A percentile compares a stretch with the other conserved stretches of the same genome.
These are phyloP conservation scores for Ptychoptera albimana DNA, from an alignment of 2,888 invertebrate genomes.

Conservation along the genomic window DNA sequence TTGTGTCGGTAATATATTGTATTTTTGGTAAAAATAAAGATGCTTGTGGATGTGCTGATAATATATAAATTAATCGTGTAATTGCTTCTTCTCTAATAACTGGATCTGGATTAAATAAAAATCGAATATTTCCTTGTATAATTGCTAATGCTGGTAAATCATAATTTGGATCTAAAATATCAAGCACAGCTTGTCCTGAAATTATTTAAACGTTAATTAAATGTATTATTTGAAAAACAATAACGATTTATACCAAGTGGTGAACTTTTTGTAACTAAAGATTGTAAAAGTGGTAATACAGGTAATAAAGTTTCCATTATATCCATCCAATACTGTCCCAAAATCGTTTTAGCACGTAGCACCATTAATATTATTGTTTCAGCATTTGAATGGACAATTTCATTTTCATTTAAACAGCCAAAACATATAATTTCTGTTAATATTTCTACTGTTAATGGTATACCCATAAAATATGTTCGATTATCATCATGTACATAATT, in stretches of 20 bases:
- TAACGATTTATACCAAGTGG: conserved; percentile 8
- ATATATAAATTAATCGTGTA: conserved; percentile 17
- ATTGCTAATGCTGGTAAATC: conserved; percentile 14
- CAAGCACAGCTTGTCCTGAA: conserved; percentile 11
- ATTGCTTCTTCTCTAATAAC: conserved; percentile 18
- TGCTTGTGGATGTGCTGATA: conserved; percentile 14
- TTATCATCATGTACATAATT: conserved; percentile 14
- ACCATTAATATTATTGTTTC: conserved; percentile 20
- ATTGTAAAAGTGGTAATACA: conserved; percentile 19
- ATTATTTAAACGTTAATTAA: not conserved
- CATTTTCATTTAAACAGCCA: conserved; percentile 12
- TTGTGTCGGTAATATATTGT: conserved; percentile 15
- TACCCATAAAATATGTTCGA: conserved; percentile 16
- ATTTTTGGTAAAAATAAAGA: conserved; percentile 16
- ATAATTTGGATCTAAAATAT: conserved; percentile 20
- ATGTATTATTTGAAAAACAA: not conserved
- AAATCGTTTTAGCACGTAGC: conserved; percentile 17
- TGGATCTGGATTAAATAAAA: conserved; percentile 18
- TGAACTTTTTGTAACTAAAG: conserved; percentile 12
- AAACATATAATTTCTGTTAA: conserved; percentile 18
- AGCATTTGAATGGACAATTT: conserved; percentile 12
- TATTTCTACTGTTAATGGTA: conserved; percentile 20
- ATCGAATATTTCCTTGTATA: conserved; percentile 21
- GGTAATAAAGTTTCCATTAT: conserved; percentile 17
- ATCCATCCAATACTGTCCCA: conserved; percentile 14